phyloP scores from a whole-genome alignment of 2,797 vertebrate species.

The Sebastes jordani region DNA sequence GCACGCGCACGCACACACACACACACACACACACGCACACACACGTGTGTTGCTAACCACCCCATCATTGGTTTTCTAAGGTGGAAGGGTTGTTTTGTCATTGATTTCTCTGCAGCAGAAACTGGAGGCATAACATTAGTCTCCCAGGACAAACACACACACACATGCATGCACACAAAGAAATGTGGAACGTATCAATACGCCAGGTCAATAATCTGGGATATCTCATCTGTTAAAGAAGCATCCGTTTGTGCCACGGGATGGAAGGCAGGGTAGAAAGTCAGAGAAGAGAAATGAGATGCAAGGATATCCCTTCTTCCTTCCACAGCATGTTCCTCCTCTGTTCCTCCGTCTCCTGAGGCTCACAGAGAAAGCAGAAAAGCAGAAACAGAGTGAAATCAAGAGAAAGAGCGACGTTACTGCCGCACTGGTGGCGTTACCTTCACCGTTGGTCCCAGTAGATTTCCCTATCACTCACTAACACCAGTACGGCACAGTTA shows the following conservation, averaged over 20 bases:
- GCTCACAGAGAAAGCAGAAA: conserved; percentile 3
- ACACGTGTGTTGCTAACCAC: conserved; percentile 21
- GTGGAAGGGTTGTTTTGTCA: conserved; percentile 58
- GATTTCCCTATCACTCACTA: conserved; percentile 64
- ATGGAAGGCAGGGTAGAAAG: conserved; percentile 20
- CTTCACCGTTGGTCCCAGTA: conserved; percentile 46
- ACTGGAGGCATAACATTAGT: conserved; percentile 65
- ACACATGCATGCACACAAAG: conserved; percentile 23
- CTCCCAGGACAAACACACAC: conserved; percentile 52
- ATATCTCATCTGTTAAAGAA: conserved; percentile 61
- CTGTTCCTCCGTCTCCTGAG: conserved; percentile 21
- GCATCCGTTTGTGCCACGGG: conserved; percentile 32
- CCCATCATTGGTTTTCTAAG: conserved; percentile 52
- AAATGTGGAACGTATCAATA: conserved; percentile 65
- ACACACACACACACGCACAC: background rate
- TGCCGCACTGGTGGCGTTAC: conserved; percentile 32
- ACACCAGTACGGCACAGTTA: conserved; percentile 66
- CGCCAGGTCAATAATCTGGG: conserved; percentile 53
- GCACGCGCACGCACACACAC: background rate
- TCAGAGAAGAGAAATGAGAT: conserved; percentile 25
- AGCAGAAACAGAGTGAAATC: conserved; percentile 8
- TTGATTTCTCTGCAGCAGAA: conserved; percentile 77
- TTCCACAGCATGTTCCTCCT: conserved; percentile 21
- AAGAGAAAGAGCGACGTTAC: conserved; percentile 23
- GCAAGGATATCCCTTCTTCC: conserved; percentile 36